phyloP scores from a whole-genome alignment of 2,797 vertebrate species.

The Centropyge bicolor region DNA sequence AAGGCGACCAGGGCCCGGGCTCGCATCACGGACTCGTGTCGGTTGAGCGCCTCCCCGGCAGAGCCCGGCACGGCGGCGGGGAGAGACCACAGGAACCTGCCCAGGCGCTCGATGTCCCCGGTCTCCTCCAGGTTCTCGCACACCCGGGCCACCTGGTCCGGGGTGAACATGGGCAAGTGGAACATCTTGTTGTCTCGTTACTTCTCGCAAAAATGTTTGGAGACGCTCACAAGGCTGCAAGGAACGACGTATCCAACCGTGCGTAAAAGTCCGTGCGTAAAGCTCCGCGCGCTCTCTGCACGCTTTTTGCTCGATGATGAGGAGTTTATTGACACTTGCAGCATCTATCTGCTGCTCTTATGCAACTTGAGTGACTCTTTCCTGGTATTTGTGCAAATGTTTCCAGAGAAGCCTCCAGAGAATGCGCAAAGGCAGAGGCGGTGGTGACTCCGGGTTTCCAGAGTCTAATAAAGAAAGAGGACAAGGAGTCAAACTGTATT shows the following conservation, averaged over 20 bases:
- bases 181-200: slow-evolving; percentile 77
- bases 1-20: slow-evolving; percentile 88
- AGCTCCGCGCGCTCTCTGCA: slow-evolving; percentile 3
- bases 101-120: slow-evolving; percentile 88
- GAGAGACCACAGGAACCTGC: slow-evolving; percentile 88
- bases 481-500: slow-evolving; percentile 82
- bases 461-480: slow-evolving; percentile 77
- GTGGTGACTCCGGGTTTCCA: slow-evolving; percentile 27
- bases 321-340: slow-evolving; percentile 18
- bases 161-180: slow-evolving; percentile 87
- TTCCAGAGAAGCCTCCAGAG: slow-evolving; percentile 44
- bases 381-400: slow-evolving; percentile 36
- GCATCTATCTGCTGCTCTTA: slow-evolving; percentile 41
- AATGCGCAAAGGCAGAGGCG: background rate
- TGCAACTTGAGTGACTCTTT: slow-evolving; percentile 26
- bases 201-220: background rate
- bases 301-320: background rate
- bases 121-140: slow-evolving; percentile 90
- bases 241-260: slow-evolving; percentile 42
- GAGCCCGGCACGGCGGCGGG: slow-evolving; percentile 85
- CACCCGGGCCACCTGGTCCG: slow-evolving; percentile 88
- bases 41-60: slow-evolving; percentile 83
- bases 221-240: slow-evolving; percentile 21
- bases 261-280: slow-evolving; percentile 67
- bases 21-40: slow-evolving; percentile 88